phyloP scores from a whole-genome alignment of 2,888 invertebrate species.

The Acronicta leporina region DNA sequence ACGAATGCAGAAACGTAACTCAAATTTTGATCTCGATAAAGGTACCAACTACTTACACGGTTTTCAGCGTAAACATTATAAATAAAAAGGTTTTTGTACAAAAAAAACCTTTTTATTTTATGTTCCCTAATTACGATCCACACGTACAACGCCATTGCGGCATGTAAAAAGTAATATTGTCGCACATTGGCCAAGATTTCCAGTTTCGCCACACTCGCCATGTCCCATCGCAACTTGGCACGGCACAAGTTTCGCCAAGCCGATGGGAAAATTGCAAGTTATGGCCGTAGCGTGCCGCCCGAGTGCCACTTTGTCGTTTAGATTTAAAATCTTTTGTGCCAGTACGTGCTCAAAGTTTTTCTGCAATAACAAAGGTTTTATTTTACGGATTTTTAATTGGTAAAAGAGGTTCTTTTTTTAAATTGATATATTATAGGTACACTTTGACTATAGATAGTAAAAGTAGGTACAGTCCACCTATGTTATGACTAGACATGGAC shows the following conservation, averaged over 20 bases:
- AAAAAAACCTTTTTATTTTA: neutral
- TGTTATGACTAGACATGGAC: no score
- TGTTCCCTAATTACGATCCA: constrained; percentile 17
- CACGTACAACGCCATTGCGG: constrained; percentile 18
- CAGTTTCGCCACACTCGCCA: constrained; percentile 2
- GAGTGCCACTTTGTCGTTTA: constrained; percentile 36
- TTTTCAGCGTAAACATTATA: no score
- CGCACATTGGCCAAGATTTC: constrained; percentile 8
- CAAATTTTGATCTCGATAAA: no score
- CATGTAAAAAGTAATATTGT: constrained; percentile 19
- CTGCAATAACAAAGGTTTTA: constrained; percentile 8
- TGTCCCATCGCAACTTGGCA: constrained; percentile 37
- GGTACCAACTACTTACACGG: no score
- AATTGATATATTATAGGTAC: no score
- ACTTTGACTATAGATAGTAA: no score
- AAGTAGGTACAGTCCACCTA: no score
- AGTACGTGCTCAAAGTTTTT: constrained; percentile 32
- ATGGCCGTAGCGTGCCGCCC: constrained; percentile 39
- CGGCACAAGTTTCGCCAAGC: constrained; percentile 26
- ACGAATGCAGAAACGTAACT: no score
- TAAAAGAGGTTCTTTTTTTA: no score
- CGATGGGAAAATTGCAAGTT: constrained; percentile 49
- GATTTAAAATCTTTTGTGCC: constrained; percentile 45
- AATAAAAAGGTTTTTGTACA: no score
- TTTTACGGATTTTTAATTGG: neutral